Percentiles rank a stretch among this genome's conserved stretches.
phyloP scores from a whole-genome alignment of 2,888 invertebrate genomes.

The Tethea ocularis region DNA sequence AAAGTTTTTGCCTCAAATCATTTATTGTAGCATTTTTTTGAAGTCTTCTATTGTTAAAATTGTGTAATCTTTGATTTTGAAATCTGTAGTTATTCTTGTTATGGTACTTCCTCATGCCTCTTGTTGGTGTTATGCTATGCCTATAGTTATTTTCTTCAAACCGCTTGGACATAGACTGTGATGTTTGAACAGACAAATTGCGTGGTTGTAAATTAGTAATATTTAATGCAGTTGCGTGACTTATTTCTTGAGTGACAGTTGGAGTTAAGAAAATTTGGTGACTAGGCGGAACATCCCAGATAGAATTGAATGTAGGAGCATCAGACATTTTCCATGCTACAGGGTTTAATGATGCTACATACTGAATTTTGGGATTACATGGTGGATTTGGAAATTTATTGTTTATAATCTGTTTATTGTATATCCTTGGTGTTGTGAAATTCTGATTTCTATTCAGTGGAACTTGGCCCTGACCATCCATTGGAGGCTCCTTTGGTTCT shows the following conservation, averaged over 20 bases:
- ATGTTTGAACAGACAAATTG: constrained; percentile 18
- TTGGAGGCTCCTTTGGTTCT: constrained; percentile 58
- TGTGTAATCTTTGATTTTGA: constrained; percentile 5
- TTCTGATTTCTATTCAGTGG: not conserved
- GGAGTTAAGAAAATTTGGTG: constrained; percentile 26
- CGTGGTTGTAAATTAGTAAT: constrained; percentile 14
- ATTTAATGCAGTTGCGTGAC: constrained; percentile 17
- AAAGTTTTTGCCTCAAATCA: constrained; percentile 45
- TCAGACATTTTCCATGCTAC: constrained; percentile 10
- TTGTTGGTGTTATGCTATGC: not conserved
- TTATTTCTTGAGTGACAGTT: constrained; percentile 20
- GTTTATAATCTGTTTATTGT: constrained; percentile 43
- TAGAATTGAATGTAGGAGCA: constrained; percentile 28
- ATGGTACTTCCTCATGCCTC: not conserved
- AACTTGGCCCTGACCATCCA: constrained; percentile 16
- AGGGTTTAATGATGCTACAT: constrained; percentile 16
- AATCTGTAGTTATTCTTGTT: constrained; percentile 2
- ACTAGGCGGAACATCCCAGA: constrained; percentile 36
- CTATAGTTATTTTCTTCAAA: constrained; percentile 11
- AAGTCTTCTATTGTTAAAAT: not conserved
- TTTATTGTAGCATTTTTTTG: constrained; percentile 3
- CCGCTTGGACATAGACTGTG: constrained; percentile 21
- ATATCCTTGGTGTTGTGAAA: constrained; percentile 21
- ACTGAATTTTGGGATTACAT: constrained; percentile 14
- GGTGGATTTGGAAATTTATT: constrained; percentile 35